A percentile compares a stretch with the other conserved stretches of the same genome.
phyloP scores from a whole-genome alignment of 35 echinoderm and acorn worm genomes.

The Lytechinus variegatus region DNA sequence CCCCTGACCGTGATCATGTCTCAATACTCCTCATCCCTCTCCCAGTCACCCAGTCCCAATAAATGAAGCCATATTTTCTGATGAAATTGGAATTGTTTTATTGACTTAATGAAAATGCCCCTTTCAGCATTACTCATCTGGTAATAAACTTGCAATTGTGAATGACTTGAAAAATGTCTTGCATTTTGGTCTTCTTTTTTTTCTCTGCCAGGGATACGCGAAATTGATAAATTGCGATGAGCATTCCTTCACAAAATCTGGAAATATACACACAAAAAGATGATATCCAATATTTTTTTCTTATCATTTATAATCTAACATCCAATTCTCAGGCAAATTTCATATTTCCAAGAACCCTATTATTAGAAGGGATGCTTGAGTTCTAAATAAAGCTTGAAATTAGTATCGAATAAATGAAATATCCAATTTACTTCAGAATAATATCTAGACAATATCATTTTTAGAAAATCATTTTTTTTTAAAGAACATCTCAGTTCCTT shows the following conservation, averaged over 20 bases:
- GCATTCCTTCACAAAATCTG: neutral
- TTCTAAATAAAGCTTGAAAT: neutral
- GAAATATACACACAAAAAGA: neutral
- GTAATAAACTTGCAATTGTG: neutral
- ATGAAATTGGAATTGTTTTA: slow-evolving; percentile 10
- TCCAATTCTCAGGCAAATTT: neutral
- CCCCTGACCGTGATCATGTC: no score
- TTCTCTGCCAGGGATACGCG: neutral
- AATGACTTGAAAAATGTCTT: neutral
- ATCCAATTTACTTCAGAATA: no score
- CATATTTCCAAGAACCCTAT: neutral
- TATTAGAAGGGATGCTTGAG: neutral
- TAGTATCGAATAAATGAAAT: neutral
- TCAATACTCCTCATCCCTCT: neutral
- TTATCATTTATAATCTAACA: neutral
- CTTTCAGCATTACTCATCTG: neutral
- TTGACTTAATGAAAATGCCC: neutral
- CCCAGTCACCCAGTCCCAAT: neutral
- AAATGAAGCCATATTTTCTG: neutral
- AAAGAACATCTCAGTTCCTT: no score
- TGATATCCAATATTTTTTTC: neutral
- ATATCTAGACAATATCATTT: no score
- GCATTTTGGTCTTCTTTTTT: neutral
- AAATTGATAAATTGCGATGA: neutral
- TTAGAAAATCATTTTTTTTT: no score